Conservation (phyloP, 2,113 vertebrate species). For the Salvelinus alpinus region DNA sequence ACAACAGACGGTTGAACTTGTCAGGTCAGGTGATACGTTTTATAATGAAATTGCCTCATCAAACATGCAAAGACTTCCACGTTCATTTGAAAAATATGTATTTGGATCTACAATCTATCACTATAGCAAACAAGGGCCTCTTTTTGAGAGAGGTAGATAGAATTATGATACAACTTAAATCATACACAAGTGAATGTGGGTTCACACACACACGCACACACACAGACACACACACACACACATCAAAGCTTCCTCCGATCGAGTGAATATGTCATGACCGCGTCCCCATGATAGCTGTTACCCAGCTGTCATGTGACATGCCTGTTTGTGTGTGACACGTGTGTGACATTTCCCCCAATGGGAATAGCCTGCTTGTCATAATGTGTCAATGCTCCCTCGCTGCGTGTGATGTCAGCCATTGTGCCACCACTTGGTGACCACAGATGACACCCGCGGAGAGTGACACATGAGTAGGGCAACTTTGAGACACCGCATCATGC, state of each 20-base stretch:
- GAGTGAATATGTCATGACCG: slow-evolving; percentile 11
- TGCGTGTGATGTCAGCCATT: slow-evolving; percentile 5
- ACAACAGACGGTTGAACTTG: too few species aligned
- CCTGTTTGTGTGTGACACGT: slow-evolving; percentile 27
- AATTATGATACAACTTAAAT: too few species aligned
- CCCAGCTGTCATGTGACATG: slow-evolving; percentile 8
- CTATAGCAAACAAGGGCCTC: too few species aligned
- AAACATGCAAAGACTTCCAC: neutral
- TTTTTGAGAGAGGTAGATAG: too few species aligned
- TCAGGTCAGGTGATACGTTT: neutral
- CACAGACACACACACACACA: too few species aligned
- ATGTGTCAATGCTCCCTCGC: slow-evolving; percentile 18
- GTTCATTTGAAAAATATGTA: slow-evolving; percentile 33
- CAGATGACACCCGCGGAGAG: neutral
- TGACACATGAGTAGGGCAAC: too few species aligned
- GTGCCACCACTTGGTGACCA: slow-evolving; percentile 20
- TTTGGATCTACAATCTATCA: neutral
- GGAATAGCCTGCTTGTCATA: slow-evolving; percentile 3
- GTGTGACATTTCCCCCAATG: slow-evolving; percentile 20
- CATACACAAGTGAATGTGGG: too few species aligned
- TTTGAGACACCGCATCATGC: too few species aligned
- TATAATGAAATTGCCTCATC: neutral
- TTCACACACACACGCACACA: too few species aligned
- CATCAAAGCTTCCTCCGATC: too few species aligned
- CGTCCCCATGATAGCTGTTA: slow-evolving; percentile 16